Base-by-base conservation (phyloP, 2,888 invertebrate genomes). In the Operophtera brumata region DNA sequence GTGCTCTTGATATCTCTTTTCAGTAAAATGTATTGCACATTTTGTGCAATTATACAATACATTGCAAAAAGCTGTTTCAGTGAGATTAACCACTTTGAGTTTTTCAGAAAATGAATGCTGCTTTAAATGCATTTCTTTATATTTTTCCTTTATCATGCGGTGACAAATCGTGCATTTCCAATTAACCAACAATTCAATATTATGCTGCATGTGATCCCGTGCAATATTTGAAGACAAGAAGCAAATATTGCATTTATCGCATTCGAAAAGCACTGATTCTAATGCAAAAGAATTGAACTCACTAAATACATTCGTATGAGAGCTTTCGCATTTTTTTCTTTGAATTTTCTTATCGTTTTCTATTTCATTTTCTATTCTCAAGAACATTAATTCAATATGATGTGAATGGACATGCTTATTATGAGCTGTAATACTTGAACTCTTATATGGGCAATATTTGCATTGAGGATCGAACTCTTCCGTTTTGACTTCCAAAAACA, bases 81-180 rank as follows among this genome's bases (percentile, higher is more conserved):
- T 57, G 36, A 84, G 58, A 48, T 72, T 68, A 44, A 75, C 63
- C 7, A 77, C 71, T 50, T 56, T 73, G 32, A 84, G 71, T 25
- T 59, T 62, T 54, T 75, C 52, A 20, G 71, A 65, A 59, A 66
- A 66, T 6, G 45, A 54, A 69, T 86, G 86, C 66, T 86, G 86
- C 57, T 73, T 66, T 30, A 61, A 52, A 66, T 86, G 86, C 12
- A 74, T 51, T n/a, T 45, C 34, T 57, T 73, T 74, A 61, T 84
- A 78, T 44, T 73, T 67, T 47, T 70, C 71, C 68, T 79, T 82
- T 41, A 86, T 82, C 59, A 74, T 69, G 54, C 65, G 69, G 25
- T 66, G 54, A 59, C 86, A 86, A 12, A 59, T 53, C 9, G 47
- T 54, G 63, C 86, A 86, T 65, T 83, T 77, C 81, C 82, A 85